These are phyloP conservation scores for Venturia canescens DNA, from an alignment of 1,140 invertebrate genomes.

Conservation along the genomic window DNA sequence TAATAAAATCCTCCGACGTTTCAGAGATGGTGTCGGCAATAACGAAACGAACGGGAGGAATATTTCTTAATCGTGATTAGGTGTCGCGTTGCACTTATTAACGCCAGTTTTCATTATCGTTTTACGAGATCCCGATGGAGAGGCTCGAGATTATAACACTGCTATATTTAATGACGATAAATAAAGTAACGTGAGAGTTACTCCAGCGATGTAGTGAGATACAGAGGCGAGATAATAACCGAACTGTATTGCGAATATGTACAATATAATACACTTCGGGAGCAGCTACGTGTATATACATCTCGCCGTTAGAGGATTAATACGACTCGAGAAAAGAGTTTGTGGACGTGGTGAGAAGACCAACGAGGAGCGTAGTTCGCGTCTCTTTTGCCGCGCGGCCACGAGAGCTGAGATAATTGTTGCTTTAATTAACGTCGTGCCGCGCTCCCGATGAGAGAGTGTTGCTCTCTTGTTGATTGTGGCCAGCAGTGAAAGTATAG, in stretches of 20 bases:
- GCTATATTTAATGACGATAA: slow-evolving; percentile 38
- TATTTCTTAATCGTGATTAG: slow-evolving; percentile 43
- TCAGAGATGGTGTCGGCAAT: background rate
- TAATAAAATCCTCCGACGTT: slow-evolving; percentile 16
- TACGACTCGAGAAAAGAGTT: background rate
- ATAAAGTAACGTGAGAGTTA: slow-evolving; percentile 36
- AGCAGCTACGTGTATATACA: background rate
- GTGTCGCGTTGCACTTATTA: slow-evolving; percentile 40
- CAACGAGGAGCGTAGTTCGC: slow-evolving; percentile 18
- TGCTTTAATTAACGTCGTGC: slow-evolving; percentile 40
- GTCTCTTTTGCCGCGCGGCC: slow-evolving; percentile 38
- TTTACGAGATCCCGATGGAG: slow-evolving; percentile 24
- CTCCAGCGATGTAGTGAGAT: slow-evolving; percentile 32
- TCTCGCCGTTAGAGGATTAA: slow-evolving; percentile 25
- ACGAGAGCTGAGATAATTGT: slow-evolving; percentile 42
- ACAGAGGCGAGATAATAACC: slow-evolving; percentile 26
- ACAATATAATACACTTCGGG: background rate
- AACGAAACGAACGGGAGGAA: slow-evolving; percentile 12
- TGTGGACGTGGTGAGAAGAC: slow-evolving; percentile 5
- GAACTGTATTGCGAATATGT: background rate
- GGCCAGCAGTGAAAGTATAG: slow-evolving; percentile 20
- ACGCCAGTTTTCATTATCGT: slow-evolving; percentile 42
- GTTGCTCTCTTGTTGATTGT: background rate
- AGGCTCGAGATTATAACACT: slow-evolving; percentile 35
- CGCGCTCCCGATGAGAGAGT: background rate